These are phyloP conservation scores for Scomberomorus guttatus DNA, from an alignment of 2,797 vertebrate species.

Conservation along the genomic window DNA sequence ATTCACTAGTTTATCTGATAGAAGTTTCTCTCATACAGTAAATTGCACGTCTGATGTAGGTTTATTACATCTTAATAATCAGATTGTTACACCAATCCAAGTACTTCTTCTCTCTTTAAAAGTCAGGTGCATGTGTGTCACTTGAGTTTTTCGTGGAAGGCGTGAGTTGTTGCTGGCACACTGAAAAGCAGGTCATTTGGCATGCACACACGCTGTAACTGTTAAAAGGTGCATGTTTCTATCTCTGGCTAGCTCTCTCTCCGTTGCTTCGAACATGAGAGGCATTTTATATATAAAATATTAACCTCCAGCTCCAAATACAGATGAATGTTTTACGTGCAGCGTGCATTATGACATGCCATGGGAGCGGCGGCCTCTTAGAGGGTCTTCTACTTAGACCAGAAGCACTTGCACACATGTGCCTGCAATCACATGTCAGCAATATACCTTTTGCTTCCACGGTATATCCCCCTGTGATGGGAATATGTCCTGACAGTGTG, in stretches of 20 bases:
- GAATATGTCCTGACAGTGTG: conserved; percentile 22
- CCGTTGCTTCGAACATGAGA: conserved; percentile 45
- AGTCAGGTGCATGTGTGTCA: conserved; percentile 17
- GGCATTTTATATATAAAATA: conserved; percentile 78
- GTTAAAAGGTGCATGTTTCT: conserved; percentile 61
- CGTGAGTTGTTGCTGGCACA: conserved; percentile 7
- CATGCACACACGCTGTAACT: conserved; percentile 42
- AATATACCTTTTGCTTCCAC: not conserved
- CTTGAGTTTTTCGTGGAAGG: conserved; percentile 31
- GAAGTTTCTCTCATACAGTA: conserved; percentile 2
- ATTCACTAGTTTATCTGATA: conserved; percentile 30
- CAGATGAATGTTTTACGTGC: conserved; percentile 59
- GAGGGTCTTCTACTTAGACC: not conserved
- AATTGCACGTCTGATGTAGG: not conserved
- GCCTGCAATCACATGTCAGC: conserved; percentile 20
- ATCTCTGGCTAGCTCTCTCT: conserved; percentile 30
- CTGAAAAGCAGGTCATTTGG: conserved; percentile 39
- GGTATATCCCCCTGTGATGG: not conserved
- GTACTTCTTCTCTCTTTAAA: conserved; percentile 2
- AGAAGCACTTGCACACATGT: conserved; percentile 7
- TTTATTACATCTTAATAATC: conserved; percentile 25
- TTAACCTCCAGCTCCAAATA: conserved; percentile 67
- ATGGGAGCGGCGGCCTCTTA: conserved; percentile 35
- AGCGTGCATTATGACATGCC: conserved; percentile 16
- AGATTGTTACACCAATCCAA: not conserved